Percentiles rank a stretch among this genome's conserved stretches.
phyloP scores from a whole-genome alignment of 2,888 invertebrate genomes.

The Drosophila robusta region DNA sequence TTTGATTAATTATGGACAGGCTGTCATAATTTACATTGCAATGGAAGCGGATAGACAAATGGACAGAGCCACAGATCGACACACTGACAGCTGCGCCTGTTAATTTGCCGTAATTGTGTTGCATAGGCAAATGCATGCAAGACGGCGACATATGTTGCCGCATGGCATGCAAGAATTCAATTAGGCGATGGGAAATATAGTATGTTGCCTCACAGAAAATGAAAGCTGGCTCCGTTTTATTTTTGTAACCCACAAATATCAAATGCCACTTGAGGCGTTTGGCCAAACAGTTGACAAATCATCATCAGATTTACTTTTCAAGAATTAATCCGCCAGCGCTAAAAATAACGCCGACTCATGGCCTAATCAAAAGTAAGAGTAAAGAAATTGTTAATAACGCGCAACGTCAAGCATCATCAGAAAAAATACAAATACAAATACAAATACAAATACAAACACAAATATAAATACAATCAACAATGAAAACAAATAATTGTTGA shows the following conservation, averaged over 20 bases:
- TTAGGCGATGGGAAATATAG: conserved; percentile 38
- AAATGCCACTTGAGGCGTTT: conserved; percentile 34
- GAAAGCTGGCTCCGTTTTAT: conserved; percentile 62
- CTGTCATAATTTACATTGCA: conserved; percentile 78
- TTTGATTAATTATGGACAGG: conserved; percentile 80
- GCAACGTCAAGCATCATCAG: conserved; percentile 20
- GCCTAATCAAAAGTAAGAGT: conserved; percentile 81
- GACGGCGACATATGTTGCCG: conserved; percentile 12
- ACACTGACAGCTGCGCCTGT: conserved; percentile 45
- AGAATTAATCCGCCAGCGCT: conserved; percentile 70
- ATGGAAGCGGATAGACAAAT: conserved; percentile 18
- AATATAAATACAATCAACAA: conserved; percentile 69
- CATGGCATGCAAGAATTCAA: conserved; percentile 69
- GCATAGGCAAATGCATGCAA: conserved; percentile 30
- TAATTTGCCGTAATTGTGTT: conserved; percentile 60
- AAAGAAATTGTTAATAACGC: conserved; percentile 61
- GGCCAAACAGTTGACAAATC: conserved; percentile 69
- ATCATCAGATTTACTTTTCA: conserved; percentile 76
- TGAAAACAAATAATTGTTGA: conserved; percentile 71
- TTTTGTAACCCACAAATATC: conserved; percentile 64
- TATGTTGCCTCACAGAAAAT: conserved; percentile 65
- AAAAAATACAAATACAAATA: conserved; percentile 28
- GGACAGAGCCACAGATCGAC: conserved; percentile 12
- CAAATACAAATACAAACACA: conserved; percentile 31
- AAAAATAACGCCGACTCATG: conserved; percentile 61